Evolutionary conservation across 2,113 vertebrate genomes (phyloP).

Genomic region (Talpa occidentalis): DNA sequence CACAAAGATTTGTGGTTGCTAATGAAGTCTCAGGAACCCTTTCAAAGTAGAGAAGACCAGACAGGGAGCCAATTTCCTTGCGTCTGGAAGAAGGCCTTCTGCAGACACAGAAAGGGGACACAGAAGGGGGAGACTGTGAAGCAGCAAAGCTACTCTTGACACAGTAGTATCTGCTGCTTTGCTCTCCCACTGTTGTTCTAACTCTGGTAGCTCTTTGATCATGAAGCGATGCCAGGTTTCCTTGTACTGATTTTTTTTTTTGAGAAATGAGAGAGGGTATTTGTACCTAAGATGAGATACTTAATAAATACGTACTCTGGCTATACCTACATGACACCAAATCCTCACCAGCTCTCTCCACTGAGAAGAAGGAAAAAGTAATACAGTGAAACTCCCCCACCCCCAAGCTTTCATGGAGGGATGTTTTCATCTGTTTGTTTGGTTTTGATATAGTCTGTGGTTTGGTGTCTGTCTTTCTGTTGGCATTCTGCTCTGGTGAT

Average conservation of each 20-base stretch:
- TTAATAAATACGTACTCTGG: not conserved
- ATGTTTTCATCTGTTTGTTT: not conserved
- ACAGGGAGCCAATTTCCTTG: not conserved
- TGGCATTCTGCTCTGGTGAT: conserved; percentile 12
- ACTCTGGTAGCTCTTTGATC: not conserved
- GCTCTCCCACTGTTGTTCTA: not conserved
- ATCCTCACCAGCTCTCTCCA: not conserved
- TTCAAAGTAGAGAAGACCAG: not conserved
- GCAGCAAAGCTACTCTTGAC: fast-evolving
- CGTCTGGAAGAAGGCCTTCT: not conserved
- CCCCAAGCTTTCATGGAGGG: not conserved
- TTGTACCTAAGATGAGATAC: not conserved
- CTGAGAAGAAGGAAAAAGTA: conserved; percentile 32
- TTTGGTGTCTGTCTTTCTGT: conserved; percentile 28
- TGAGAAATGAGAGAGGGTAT: not conserved
- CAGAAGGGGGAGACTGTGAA: too few species aligned
- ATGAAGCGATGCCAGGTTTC: not conserved
- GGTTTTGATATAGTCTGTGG: not conserved
- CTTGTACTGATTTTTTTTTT: not conserved
- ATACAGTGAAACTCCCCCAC: not conserved
- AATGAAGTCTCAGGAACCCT: not conserved
- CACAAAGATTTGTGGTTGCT: conserved; percentile 21
- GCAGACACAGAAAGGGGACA: not conserved
- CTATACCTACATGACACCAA: not conserved
- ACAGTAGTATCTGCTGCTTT: not conserved